These are phyloP conservation scores for Amyelois transitella DNA, from an alignment of 1,140 invertebrate species.

Conservation along the genomic window DNA sequence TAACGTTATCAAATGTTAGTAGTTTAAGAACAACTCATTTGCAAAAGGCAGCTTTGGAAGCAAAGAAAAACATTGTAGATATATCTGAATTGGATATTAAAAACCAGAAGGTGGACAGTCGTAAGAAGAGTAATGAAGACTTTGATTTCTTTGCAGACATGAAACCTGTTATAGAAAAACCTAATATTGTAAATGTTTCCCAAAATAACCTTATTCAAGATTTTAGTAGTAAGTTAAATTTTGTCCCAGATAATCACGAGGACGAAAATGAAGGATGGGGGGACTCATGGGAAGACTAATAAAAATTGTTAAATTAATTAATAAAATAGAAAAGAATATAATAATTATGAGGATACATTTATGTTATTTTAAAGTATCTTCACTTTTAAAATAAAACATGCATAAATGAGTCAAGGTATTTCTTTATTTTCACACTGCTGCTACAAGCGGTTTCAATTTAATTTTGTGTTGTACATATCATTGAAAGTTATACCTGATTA, in stretches of 20 bases:
- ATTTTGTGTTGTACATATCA: constrained; percentile 2
- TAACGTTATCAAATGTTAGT: constrained; percentile 15
- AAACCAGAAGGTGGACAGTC: constrained; percentile 74
- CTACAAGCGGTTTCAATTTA: neutral
- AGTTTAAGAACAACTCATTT: constrained; percentile 30
- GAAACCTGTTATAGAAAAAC: constrained; percentile 85
- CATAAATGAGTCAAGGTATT: neutral
- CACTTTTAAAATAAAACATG: constrained; percentile 2
- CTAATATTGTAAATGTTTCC: constrained; percentile 68
- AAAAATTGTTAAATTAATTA: no score
- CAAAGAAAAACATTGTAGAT: constrained; percentile 74
- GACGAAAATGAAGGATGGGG: constrained; percentile 65
- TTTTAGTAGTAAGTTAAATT: constrained; percentile 62
- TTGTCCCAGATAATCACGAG: constrained; percentile 52
- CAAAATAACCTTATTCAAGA: constrained; percentile 28
- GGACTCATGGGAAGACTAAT: constrained; percentile 61
- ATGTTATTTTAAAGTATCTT: no score
- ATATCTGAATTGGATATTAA: constrained; percentile 85
- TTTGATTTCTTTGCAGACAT: constrained; percentile 89
- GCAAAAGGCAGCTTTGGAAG: constrained; percentile 59
- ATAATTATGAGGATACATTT: no score
- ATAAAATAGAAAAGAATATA: constrained; percentile 9
- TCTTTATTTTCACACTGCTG: constrained; percentile 1
- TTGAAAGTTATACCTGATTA: neutral
- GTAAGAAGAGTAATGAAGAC: constrained; percentile 70